A percentile compares a stretch with the other conserved stretches of the same genome.
phyloP scores from a whole-genome alignment of 2,113 vertebrate genomes.

The Elgaria multicarinata region DNA sequence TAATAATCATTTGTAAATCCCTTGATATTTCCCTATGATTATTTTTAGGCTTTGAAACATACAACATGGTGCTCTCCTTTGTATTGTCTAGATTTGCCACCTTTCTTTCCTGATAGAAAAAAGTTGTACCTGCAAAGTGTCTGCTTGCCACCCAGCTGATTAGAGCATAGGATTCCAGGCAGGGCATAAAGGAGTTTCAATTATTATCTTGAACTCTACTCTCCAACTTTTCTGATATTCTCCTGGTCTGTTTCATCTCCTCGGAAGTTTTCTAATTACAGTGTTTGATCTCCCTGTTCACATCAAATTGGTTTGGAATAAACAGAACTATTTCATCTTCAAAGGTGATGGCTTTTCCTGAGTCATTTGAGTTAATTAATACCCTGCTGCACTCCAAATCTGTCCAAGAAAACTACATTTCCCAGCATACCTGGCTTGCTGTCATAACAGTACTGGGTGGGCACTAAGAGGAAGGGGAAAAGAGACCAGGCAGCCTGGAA shows the following conservation, averaged over 20 bases:
- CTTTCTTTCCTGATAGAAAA: not conserved
- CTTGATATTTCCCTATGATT: not conserved
- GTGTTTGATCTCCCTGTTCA: not conserved
- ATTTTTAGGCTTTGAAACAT: not conserved
- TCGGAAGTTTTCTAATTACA: not conserved
- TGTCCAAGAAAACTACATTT: not conserved
- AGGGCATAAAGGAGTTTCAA: not conserved
- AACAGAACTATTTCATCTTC: not conserved
- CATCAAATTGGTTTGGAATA: not conserved
- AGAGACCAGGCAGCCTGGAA: not conserved
- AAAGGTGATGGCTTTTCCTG: not conserved
- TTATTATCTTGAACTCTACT: not conserved
- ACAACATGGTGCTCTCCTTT: not conserved
- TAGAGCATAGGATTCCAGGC: not conserved
- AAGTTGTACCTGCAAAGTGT: not conserved
- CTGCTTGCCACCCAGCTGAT: not conserved
- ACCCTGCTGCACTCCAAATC: not conserved
- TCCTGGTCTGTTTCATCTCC: not conserved
- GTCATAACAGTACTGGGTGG: not conserved
- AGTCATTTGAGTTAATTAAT: not conserved
- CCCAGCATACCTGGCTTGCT: not conserved
- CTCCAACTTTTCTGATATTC: not conserved
- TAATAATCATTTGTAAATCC: conserved; percentile 3
- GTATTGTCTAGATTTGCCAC: not conserved
- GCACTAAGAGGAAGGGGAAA: not conserved